Percentiles rank a stretch among this genome's conserved stretches.
phyloP scores from a whole-genome alignment of 2,113 vertebrate genomes.

The Hyaena hyaena region DNA sequence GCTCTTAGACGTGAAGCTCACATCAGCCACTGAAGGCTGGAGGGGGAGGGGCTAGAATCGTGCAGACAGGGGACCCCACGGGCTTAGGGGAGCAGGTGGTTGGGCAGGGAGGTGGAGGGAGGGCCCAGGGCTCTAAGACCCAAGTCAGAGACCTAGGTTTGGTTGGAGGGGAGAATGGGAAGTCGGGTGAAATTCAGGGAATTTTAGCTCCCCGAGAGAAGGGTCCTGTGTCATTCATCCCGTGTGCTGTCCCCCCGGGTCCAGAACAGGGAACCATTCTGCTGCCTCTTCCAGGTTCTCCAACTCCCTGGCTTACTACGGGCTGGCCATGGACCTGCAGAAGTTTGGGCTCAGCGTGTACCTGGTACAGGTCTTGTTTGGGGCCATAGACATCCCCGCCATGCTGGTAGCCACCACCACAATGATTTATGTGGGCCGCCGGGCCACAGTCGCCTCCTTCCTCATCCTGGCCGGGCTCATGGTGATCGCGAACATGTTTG shows the following conservation, averaged over 20 bases:
- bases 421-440: slow-evolving; percentile 88
- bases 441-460: slow-evolving; percentile 86
- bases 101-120: background rate
- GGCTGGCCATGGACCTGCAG: slow-evolving; percentile 92
- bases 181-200: background rate
- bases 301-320: slow-evolving; percentile 92
- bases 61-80: background rate
- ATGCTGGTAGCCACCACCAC: slow-evolving; percentile 86
- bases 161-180: background rate
- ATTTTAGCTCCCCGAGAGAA: background rate
- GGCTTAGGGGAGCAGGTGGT: no score
- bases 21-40: background rate
- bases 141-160: background rate
- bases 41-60: background rate
- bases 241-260: background rate
- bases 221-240: background rate
- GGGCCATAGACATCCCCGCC: slow-evolving; percentile 88
- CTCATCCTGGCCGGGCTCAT: slow-evolving; percentile 86
- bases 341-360: slow-evolving; percentile 91
- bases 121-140: background rate
- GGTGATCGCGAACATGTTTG: slow-evolving; percentile 89
- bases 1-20: background rate
- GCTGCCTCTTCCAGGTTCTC: slow-evolving; percentile 80
- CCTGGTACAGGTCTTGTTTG: slow-evolving; percentile 91
- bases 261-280: background rate